These are phyloP conservation scores for Cheumatopsyche charites DNA, from an alignment of 1,140 invertebrate species.

Conservation along the genomic window DNA sequence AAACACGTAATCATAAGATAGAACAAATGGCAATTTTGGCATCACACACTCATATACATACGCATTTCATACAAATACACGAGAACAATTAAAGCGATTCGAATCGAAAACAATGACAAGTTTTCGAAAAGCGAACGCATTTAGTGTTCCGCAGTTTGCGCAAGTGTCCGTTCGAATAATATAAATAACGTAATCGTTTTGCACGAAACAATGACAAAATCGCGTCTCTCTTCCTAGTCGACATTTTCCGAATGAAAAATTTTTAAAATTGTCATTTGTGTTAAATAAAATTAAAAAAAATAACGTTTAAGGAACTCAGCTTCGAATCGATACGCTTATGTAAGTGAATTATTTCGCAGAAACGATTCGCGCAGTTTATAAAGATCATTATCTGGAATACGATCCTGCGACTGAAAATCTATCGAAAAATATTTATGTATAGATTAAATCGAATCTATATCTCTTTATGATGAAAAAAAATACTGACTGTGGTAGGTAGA, in stretches of 20 bases:
- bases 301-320: background rate
- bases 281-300: no score
- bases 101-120: slow-evolving; percentile 31
- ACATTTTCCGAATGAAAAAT: background rate
- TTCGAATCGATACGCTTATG: background rate
- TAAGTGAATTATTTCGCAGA: background rate
- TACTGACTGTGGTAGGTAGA: no score
- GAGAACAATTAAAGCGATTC: slow-evolving; percentile 31
- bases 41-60: background rate
- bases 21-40: background rate
- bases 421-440: background rate
- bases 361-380: background rate
- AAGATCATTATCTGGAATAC: slow-evolving; percentile 9
- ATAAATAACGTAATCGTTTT: slow-evolving; percentile 27
- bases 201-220: slow-evolving; percentile 34
- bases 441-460: no score
- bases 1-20: no score
- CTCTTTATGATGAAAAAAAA: no score
- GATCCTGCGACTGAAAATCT: slow-evolving; percentile 9
- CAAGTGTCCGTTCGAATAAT: slow-evolving; percentile 21
- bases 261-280: no score
- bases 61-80: no score
- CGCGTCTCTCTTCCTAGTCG: slow-evolving; percentile 30
- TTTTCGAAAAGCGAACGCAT: slow-evolving; percentile 7
- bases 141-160: slow-evolving; percentile 23